phyloP scores from a whole-genome alignment of 2,113 vertebrate species.

The Thymallus thymallus region DNA sequence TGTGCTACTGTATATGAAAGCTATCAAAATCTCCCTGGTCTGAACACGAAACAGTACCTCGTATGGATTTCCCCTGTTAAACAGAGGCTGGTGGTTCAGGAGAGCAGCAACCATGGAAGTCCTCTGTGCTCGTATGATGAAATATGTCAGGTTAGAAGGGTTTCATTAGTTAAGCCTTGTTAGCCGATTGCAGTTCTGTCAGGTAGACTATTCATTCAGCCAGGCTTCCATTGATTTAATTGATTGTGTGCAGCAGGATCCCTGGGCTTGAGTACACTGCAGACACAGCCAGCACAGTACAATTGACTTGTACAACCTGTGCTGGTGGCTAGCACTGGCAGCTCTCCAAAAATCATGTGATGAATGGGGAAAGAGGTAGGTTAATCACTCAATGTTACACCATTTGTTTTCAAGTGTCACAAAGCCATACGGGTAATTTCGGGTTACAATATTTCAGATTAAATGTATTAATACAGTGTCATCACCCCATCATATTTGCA shows the following conservation, averaged over 20 bases:
- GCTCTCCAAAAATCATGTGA: neutral
- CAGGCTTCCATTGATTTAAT: constrained; percentile 3
- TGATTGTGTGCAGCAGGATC: neutral
- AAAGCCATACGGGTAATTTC: constrained; percentile 9
- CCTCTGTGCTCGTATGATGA: neutral
- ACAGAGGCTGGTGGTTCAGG: neutral
- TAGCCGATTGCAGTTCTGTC: constrained; percentile 23
- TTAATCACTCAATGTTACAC: neutral
- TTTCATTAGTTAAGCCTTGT: constrained; percentile 11
- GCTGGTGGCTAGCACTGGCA: too few species aligned
- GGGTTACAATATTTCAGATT: constrained; percentile 1
- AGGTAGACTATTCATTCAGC: neutral
- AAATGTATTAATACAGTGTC: neutral
- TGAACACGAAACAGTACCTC: neutral
- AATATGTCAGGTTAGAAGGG: constrained; percentile 2
- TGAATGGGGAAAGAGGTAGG: neutral
- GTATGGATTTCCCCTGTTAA: neutral
- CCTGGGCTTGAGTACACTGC: constrained; percentile 2
- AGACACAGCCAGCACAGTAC: neutral
- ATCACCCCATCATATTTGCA: neutral
- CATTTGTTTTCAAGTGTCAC: neutral
- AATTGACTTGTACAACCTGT: neutral
- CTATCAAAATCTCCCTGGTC: neutral
- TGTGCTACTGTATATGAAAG: neutral
- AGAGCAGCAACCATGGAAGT: constrained; percentile 22